Base-by-base conservation (phyloP, 2,113 vertebrate species). In the Glareola pratincola region DNA sequence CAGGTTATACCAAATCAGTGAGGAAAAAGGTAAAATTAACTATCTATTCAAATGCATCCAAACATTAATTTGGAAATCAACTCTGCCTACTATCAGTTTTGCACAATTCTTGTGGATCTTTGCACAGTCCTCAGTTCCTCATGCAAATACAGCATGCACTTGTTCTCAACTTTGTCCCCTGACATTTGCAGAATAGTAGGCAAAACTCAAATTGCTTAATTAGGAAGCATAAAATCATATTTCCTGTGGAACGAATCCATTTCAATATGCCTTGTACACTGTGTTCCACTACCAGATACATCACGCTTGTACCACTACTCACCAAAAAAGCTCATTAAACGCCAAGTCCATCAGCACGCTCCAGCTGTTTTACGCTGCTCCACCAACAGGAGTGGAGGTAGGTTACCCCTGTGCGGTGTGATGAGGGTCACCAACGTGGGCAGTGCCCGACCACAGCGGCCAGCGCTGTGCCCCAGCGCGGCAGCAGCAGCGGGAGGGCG, bases 171-270 rank as follows among this genome's bases (percentile, higher is more conserved):
- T 94, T 87, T 73, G 69, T 91, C 76, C 60, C 66, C 37, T 85
- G 91, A 69, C 80, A 92, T 91, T 95, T 92, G 39, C 54, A 47
- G 84, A 94, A 64, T 9, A 68, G 63, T 37, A 83, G 26, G 71
- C 67, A 95, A 94, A 96, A n/a, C 39, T 69, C 22, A 81, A 95
- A 87, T 92, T 90, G 69, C 64, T 96, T 85, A 92, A 93, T 90
- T 81, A 78, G 39, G 45, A 88, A 94, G 91, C 88, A 78, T 81
- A 91, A 92, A 94, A 95, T 93, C 66, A 20, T 48, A 86, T 79
- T 95, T 89, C 86, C 66, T 24, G 48, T 87, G 86, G 56, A 95
- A 94, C 20, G 0, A 48, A 81, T 85, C 64, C 50, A 57, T 91
- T 92, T 82, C 57, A 69, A 53, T 50, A 57, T 0, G 0, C 64